Evolutionary conservation across 2,797 vertebrate genomes (phyloP), one percentile per base, ranked within the genome.

Genomic region (Tapirus indicus): DNA sequence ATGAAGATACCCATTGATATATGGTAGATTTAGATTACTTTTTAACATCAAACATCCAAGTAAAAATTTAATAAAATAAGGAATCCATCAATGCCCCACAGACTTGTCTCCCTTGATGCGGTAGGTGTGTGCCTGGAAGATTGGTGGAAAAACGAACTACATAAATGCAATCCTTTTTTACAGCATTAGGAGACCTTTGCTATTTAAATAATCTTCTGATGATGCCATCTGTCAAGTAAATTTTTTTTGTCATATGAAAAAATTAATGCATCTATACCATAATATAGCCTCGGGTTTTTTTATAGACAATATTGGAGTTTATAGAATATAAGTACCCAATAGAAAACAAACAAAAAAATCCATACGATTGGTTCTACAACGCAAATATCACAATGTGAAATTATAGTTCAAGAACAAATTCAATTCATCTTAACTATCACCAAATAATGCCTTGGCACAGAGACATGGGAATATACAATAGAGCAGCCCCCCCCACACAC

Each of bases 61-160:
- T 68, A 98, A 96, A 96, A 97, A 54, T 95, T 96, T 97, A 97
- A 98, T 97, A 97, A 97, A 97, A 83, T 32, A 77, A 94, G 82
- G 92, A 97, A 97, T 97, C 96, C 92, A 94, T 97, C 97, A 96
- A 91, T 95, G 95, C 88, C 86, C 86, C 49, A 35, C 35, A 49
- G 7, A 20, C 49, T 80, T 38, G 80, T 64, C 64, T 88, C 58
- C 66, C 58, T 89, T 16, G 38, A 47, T 18, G 20, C 11, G 60
- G 72, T 38, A 95, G 91, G 79, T 91, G n/a, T 88, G 77, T 41
- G 78, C 62, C 74, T 94, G 68, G 71, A 94, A 90, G 52, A 91
- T 0, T 32, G 38, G 47, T 44, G 6, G 72, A 20, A 71, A 80
- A 29, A 60, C 9, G 47, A 83, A 38, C 27, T 35, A 44, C 18